These are phyloP conservation scores for Eretmocerus hayati DNA, from an alignment of 2,888 invertebrate genomes.

Conservation along the genomic window DNA sequence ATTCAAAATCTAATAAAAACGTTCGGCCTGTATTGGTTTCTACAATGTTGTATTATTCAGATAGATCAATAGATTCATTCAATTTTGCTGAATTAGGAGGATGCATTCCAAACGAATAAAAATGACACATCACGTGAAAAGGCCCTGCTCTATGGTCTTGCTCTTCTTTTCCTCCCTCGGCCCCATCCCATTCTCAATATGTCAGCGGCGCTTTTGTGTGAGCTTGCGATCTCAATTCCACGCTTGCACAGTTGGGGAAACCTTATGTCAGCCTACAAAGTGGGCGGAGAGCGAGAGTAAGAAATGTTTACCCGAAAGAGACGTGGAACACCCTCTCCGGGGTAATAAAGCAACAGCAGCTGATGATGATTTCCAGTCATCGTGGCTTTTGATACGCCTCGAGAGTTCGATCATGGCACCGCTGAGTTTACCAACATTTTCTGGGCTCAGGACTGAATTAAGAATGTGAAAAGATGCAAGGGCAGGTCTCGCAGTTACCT, in stretches of 20 bases:
- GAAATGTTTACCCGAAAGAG: constrained; percentile 26
- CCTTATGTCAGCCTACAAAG: neutral
- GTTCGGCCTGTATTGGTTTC: too few species aligned
- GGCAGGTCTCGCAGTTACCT: neutral
- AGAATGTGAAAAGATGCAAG: neutral
- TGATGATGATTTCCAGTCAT: constrained; percentile 5
- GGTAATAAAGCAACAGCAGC: neutral
- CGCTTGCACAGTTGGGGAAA: neutral
- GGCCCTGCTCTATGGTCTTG: too few species aligned
- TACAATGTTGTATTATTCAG: too few species aligned
- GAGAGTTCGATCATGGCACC: neutral
- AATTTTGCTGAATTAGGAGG: too few species aligned
- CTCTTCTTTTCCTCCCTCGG: too few species aligned
- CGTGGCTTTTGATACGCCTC: constrained; percentile 4
- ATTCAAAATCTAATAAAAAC: too few species aligned
- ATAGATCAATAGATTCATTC: too few species aligned
- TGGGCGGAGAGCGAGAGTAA: constrained; percentile 7
- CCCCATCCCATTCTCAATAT: too few species aligned
- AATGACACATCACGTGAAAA: too few species aligned
- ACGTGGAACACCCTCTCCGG: neutral
- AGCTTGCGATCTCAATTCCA: too few species aligned
- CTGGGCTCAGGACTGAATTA: constrained; percentile 12
- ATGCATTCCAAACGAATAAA: too few species aligned
- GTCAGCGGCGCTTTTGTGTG: too few species aligned
- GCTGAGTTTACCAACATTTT: constrained; percentile 35